A percentile compares a stretch with the other conserved stretches of the same genome.
These are phyloP conservation scores for Furcula furcula DNA, from an alignment of 2,888 invertebrate species.

Conservation along the genomic window DNA sequence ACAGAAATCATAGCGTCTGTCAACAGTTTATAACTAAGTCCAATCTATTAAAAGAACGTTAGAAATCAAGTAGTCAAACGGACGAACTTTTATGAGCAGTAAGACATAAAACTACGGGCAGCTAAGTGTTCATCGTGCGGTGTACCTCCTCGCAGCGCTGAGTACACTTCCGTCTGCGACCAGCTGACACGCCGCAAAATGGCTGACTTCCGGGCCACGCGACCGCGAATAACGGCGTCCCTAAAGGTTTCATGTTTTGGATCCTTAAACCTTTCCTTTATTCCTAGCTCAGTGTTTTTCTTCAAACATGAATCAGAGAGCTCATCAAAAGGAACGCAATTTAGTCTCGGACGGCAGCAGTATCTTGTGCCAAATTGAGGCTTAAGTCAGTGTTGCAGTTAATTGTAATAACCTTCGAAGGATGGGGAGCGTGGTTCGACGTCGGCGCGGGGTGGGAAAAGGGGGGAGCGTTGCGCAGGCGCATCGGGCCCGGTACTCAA, in stretches of 20 bases:
- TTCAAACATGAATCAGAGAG: conserved; percentile 9
- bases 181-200: conserved; percentile 54
- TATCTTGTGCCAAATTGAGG: conserved; percentile 61
- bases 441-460: conserved; percentile 20
- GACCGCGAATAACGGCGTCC: conserved; percentile 38
- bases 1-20: no score
- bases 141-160: conserved; percentile 42
- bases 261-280: conserved; percentile 15
- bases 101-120: conserved; percentile 59
- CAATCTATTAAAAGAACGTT: conserved; percentile 18
- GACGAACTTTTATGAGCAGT: conserved; percentile 55
- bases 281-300: not conserved
- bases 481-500: conserved; percentile 65
- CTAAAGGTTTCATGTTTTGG: conserved; percentile 35
- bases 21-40: no score
- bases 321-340: conserved; percentile 12
- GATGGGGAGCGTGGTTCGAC: conserved; percentile 21
- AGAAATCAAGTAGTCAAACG: conserved; percentile 37
- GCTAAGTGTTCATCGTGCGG: conserved; percentile 50
- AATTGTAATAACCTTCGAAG: conserved; percentile 69
- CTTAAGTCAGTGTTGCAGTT: conserved; percentile 61
- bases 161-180: conserved; percentile 42
- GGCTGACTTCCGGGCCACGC: conserved; percentile 45
- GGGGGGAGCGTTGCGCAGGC: conserved; percentile 58
- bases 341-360: conserved; percentile 27